Evolutionary conservation across 2,888 invertebrate genomes (phyloP).

Genomic region (Steinernema hermaphroditum): DNA sequence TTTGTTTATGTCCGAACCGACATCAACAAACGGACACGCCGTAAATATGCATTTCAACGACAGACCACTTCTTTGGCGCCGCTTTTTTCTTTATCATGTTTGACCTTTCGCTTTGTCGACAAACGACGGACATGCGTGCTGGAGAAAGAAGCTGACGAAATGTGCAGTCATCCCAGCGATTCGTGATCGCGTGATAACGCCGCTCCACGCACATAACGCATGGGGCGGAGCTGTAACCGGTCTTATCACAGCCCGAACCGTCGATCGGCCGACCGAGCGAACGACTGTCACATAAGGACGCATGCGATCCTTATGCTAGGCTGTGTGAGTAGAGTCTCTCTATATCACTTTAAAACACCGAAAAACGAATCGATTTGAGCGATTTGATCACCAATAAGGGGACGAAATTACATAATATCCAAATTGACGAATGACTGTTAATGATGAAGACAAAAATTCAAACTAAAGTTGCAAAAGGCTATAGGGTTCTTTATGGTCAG

Average conservation of each 20-base stretch:
- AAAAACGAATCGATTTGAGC: conserved; percentile 21
- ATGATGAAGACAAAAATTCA: neutral
- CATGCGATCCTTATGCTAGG: conserved; percentile 31
- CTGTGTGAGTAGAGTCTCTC: conserved; percentile 24
- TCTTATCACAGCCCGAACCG: neutral
- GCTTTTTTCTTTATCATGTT: neutral
- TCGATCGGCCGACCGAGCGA: conserved; percentile 6
- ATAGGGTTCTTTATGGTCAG: too few relatives aligned
- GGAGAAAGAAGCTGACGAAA: conserved; percentile 3
- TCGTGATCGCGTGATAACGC: neutral
- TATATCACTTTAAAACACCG: conserved; percentile 18
- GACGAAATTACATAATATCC: neutral
- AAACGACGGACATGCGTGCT: neutral
- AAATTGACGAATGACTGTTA: neutral
- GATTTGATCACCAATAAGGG: neutral
- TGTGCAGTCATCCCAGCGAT: neutral
- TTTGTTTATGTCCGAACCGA: too few relatives aligned
- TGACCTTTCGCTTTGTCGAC: conserved; percentile 21
- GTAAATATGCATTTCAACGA: conserved; percentile 19
- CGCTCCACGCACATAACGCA: neutral
- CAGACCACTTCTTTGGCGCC: neutral
- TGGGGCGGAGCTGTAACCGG: conserved; percentile 11
- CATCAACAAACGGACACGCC: neutral
- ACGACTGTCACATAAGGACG: conserved; percentile 27
- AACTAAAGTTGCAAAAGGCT: too few relatives aligned